A percentile compares a stretch with the other conserved stretches of the same genome.
Conservation (phyloP, 1,140 invertebrate species). For the Sycophila sp. region DNA sequence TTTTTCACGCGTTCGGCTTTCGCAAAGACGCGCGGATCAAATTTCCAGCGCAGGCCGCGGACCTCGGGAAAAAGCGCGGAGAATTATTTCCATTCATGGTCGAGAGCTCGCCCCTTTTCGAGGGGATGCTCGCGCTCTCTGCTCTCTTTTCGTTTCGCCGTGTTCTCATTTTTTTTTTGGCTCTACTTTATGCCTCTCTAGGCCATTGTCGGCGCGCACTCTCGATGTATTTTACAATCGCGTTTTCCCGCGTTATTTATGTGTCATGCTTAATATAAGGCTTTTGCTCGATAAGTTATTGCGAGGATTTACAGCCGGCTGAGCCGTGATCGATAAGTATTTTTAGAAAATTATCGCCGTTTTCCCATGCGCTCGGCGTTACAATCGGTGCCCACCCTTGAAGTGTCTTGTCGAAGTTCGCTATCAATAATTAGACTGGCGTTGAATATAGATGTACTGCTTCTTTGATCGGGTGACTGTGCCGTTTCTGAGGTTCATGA, state of each 20-base stretch:
- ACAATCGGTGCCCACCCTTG: too few relatives aligned
- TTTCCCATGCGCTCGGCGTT: too few relatives aligned
- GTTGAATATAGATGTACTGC: too few relatives aligned
- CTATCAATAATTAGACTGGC: too few relatives aligned
- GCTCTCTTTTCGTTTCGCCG: background rate
- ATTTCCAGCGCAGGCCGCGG: background rate
- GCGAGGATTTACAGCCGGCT: too few relatives aligned
- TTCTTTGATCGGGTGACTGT: too few relatives aligned
- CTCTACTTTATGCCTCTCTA: background rate
- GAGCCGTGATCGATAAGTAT: too few relatives aligned
- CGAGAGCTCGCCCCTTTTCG: background rate
- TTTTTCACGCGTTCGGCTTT: conserved; percentile 9
- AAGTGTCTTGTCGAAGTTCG: too few relatives aligned
- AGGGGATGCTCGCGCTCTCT: background rate
- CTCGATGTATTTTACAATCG: conserved; percentile 10
- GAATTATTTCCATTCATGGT: conserved; percentile 18
- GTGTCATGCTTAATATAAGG: too few relatives aligned
- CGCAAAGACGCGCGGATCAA: background rate
- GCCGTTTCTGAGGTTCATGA: too few relatives aligned
- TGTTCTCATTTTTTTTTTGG: background rate
- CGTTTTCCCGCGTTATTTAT: background rate
- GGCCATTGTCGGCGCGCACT: background rate
- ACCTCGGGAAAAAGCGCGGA: background rate
- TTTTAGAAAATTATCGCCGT: too few relatives aligned
- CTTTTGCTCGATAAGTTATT: too few relatives aligned